Base-by-base conservation (phyloP, 2,113 vertebrate species). In the Festucalex cinctus region DNA sequence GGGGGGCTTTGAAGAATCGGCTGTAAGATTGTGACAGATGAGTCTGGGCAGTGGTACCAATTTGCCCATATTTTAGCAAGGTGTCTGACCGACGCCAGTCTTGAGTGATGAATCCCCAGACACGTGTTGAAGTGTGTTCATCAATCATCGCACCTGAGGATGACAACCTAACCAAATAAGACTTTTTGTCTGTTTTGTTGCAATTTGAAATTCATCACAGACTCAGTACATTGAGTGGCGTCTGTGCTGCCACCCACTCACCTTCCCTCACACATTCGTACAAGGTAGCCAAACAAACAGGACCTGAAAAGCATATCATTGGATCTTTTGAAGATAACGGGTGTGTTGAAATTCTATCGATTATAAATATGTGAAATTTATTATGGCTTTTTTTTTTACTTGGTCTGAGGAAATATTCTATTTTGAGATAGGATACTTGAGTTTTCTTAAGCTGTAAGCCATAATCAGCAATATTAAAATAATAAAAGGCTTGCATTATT, bases 11-110 rank as follows among this genome's bases (percentile, higher is more conserved):
- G 60, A 57, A 37, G 24, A 43, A 39, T 68, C 14, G 51, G 68
- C 56, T 60, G 17, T 46, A 56, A 56, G 28, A 53, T 64, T 57
- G 49, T 77, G 46, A 62, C n/a, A 60, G n/a, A 19, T 48, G 26
- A 43, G 7, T 10, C 41, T 12, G 28, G 63, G 28, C 16, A 6
- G 16, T 36, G 32, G 28, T 26, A 20, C 19, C 16, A 2, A 17
- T 51, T 24, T 14, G 24, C 48, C 61, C 24, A 36, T 17, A 63
- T 65, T 44, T 43, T 2, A 66, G 24, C 19, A 3, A 48, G 46
- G 37, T 17, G 24, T 35, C 26, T 49, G 8, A 22, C 3, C 9
- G 14, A n/a, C 26, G 44, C 46, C 63, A 49, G 1, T 36, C 19
- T n/a, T 22, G 63, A 65, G 46, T 65, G 44, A 49, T 49, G 9